These are phyloP conservation scores for Lymantria dispar DNA, from an alignment of 2,888 invertebrate genomes.

Conservation along the genomic window DNA sequence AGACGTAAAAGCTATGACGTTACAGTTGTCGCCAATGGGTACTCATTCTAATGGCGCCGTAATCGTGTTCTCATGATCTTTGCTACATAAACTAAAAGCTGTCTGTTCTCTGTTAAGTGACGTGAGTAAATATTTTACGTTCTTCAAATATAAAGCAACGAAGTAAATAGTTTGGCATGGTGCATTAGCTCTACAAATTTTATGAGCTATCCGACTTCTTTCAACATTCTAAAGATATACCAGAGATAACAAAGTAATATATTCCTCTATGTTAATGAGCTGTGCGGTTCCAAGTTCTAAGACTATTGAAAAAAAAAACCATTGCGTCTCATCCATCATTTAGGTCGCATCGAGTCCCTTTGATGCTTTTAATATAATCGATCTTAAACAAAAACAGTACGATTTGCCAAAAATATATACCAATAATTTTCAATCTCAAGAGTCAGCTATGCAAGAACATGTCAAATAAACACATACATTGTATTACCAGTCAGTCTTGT, in stretches of 20 bases:
- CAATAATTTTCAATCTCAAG: conserved; percentile 41
- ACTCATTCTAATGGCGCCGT: neutral
- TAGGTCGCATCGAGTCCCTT: conserved; percentile 33
- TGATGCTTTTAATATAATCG: conserved; percentile 37
- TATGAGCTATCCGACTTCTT: conserved; percentile 10
- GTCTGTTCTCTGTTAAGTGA: conserved; percentile 10
- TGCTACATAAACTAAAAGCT: conserved; percentile 5
- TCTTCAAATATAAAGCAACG: conserved; percentile 13
- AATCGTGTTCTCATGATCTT: neutral
- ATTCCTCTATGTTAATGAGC: conserved; percentile 3
- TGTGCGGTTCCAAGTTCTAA: neutral
- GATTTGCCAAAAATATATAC: conserved; percentile 48
- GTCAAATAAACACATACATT: conserved; percentile 38
- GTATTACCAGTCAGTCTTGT: conserved; percentile 22
- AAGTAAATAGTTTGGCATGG: conserved; percentile 21
- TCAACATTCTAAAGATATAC: conserved; percentile 5
- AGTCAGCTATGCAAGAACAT: conserved; percentile 43
- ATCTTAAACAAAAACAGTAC: conserved; percentile 41
- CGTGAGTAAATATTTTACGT: conserved; percentile 12
- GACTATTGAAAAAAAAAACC: conserved; percentile 23
- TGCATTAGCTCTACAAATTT: conserved; percentile 6
- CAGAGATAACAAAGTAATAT: conserved; percentile 7
- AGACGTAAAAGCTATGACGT: neutral
- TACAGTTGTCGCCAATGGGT: neutral
- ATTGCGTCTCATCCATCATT: conserved; percentile 19